Evolutionary conservation across 2,797 vertebrate species (phyloP), one percentile per base, ranked within the genome.

Genomic region (Ataeniobius toweri): DNA sequence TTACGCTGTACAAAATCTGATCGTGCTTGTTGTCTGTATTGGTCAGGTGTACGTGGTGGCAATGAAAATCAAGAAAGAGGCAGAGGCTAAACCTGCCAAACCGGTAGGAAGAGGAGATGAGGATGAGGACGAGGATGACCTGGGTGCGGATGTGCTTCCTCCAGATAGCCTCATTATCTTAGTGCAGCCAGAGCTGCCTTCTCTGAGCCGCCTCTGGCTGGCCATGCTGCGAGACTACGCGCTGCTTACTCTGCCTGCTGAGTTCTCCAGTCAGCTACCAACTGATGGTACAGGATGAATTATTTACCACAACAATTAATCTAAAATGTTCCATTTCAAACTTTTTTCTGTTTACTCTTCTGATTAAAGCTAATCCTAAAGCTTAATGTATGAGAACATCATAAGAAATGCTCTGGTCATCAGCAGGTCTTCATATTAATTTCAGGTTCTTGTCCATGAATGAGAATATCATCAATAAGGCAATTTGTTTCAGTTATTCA

Each of bases 181-280:
- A 63, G 98, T 99, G 26, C 97, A 99, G 79, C 97, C 98, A 0
- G 98, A 99, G 84, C 93, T 99, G 82, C 98, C 97, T 1, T 95
- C 96, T 0, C 96, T 99, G 76, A 99, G 97, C 89, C 96, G 96
- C 10, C 96, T 99, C 76, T 99, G 98, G 98, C 91, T 99, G 87
- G 98, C 98, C 51, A 97, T 97, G 0, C 93, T 99, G 81, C 96
- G 96, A 83, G 98, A 99, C 94, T 99, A 99, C 0, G 98, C 98
- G 0, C 96, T 99, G 85, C 94, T 99, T 85, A 99, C 97, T 50
- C 93, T 99, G 87, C 98, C 98, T 46, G 94, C 98, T 0, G 98
- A 99, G 92, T 99, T 99, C 92, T 97, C 98, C 85, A 99, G 98
- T 85, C 98, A 99, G 93, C 97, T 99, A 76, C 98, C 98, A 14